Evolutionary conservation across 2,888 invertebrate genomes (phyloP).

Genomic region (Drosophila nigricruria): DNA sequence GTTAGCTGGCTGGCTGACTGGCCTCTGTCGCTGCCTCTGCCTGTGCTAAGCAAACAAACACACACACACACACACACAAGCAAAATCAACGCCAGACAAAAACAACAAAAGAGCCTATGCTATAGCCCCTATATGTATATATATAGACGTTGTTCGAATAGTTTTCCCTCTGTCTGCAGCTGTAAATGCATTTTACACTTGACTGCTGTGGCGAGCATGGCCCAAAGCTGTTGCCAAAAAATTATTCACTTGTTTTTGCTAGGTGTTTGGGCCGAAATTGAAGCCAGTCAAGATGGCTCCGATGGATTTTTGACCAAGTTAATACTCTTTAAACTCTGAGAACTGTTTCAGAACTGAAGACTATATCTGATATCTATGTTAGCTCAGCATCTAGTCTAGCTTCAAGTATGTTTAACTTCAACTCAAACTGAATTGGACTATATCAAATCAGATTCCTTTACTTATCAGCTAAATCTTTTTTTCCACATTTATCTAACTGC

Average conservation of each 20-base stretch:
- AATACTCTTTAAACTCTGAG: not conserved
- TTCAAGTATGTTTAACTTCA: no score
- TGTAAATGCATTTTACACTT: constrained; percentile 57
- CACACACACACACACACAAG: constrained; percentile 11
- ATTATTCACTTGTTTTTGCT: constrained; percentile 29
- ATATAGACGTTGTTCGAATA: constrained; percentile 11
- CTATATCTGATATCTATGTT: no score
- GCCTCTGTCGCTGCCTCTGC: constrained; percentile 26
- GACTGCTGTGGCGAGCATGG: constrained; percentile 35
- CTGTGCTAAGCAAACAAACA: constrained; percentile 47
- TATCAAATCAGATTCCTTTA: not conserved
- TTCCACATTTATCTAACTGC: no score
- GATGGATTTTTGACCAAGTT: not conserved
- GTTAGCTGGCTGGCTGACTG: constrained; percentile 47
- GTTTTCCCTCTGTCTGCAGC: constrained; percentile 19
- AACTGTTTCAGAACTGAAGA: not conserved
- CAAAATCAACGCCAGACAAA: constrained; percentile 46
- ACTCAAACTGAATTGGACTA: no score
- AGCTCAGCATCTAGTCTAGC: no score
- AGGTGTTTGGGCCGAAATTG: constrained; percentile 23
- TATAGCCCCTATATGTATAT: constrained; percentile 13
- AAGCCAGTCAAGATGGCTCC: not conserved
- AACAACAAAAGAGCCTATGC: constrained; percentile 55
- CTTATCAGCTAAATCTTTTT: no score
- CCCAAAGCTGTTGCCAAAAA: constrained; percentile 39